Conservation (phyloP, 2,888 invertebrate species). For the Drosophila mulleri region DNA sequence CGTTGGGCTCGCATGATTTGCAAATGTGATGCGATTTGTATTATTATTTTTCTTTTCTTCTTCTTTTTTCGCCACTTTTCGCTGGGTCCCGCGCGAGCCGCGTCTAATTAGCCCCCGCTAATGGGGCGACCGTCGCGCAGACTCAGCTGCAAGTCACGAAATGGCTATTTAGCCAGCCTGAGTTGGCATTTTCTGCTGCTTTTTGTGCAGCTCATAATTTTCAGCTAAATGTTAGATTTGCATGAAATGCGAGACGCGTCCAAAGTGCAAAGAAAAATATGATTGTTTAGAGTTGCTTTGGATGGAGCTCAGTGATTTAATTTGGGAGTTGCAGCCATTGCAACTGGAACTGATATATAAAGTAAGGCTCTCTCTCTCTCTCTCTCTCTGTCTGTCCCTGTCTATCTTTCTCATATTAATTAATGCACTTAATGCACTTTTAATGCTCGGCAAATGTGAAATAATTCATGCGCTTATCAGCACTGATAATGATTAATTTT, state of each 20-base stretch:
- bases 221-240: conserved; percentile 68
- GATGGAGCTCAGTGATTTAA: conserved; percentile 15
- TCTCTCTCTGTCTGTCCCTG: not conserved
- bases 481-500: conserved; percentile 74
- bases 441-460: conserved; percentile 73
- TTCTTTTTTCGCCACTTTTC: conserved; percentile 1
- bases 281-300: conserved; percentile 8
- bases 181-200: conserved; percentile 59
- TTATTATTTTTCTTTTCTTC: conserved; percentile 35
- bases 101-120: conserved; percentile 69
- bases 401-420: conserved; percentile 53
- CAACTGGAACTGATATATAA: conserved; percentile 21
- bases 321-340: conserved; percentile 7
- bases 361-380: not conserved
- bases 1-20: conserved; percentile 61
- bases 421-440: conserved; percentile 75
- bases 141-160: conserved; percentile 79
- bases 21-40: conserved; percentile 66
- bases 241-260: conserved; percentile 64
- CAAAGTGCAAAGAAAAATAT: conserved; percentile 7
- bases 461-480: conserved; percentile 75
- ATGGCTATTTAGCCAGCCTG: conserved; percentile 70
- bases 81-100: conserved; percentile 28
- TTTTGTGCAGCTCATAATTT: conserved; percentile 51
- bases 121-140: conserved; percentile 68